Evolutionary conservation across 2,888 invertebrate genomes (phyloP), one percentile per base, ranked within the genome.

Genomic region (Drosophila antonietae): DNA sequence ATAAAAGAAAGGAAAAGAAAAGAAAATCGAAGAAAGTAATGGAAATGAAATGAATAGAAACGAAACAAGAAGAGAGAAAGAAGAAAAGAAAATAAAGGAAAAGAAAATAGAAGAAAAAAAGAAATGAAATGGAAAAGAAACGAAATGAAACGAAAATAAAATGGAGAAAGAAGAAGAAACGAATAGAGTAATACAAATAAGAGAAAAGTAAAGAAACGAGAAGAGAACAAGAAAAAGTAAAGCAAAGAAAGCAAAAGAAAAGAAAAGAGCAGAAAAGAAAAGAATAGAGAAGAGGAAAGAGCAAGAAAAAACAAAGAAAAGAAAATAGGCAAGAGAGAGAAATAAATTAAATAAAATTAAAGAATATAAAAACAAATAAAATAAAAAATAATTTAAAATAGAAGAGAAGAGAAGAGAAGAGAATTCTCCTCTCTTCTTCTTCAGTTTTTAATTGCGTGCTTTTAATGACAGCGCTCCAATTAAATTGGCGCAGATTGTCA

Each of bases 381-480:
- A 28, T 28, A 28, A 28, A 2, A 6, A 28, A 28, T 28, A 28
- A 28, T 6, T 6, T 28, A 28, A 28, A 28, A 28, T 28, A 43
- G 5, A 20, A 15, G 28, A 47, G 15, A 23, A n/a, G 28, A 47
- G 2, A n/a, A n/a, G n/a, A n/a, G n/a, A n/a, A n/a, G 12, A 15
- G 47, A 14, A 6, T 4, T 35, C 43, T n/a, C 9, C 64, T 46
- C 43, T 28, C 23, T 49, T 44, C 5, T 20, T 59, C 66, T 33
- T 20, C 14, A 5, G 28, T 52, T 53, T 79, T 80, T 78, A 76
- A 80, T 90, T 90, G 90, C 89, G 90, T 89, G 90, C 78, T 76
- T 84, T 77, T 88, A 90, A 90, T 90, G 91, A 81, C 90, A 85
- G 83, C 78, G 81, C 90, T 90, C 83, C 90, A 89, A 88, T 91